Percentiles rank a stretch among this genome's conserved stretches.
Conservation (phyloP, 2,113 vertebrate species). For the Macquaria ambigua region DNA sequence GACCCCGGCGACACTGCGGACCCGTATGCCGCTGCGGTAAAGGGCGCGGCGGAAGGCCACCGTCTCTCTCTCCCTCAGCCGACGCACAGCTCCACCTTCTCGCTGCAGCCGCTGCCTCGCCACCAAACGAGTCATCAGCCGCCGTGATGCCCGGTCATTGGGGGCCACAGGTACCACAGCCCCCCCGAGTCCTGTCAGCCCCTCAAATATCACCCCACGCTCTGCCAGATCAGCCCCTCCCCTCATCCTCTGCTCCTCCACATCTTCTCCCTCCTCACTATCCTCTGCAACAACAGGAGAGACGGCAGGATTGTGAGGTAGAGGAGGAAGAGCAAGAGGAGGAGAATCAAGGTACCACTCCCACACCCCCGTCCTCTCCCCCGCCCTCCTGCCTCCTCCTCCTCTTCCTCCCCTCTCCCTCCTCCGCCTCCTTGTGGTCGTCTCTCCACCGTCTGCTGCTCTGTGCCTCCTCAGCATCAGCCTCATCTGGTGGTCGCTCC, state of each 20-base stretch:
- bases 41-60: conserved; percentile 69
- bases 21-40: conserved; percentile 81
- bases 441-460: not conserved
- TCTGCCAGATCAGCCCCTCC: conserved; percentile 76
- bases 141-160: conserved; percentile 38
- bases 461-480: conserved; percentile 68
- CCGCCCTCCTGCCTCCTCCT: not conserved
- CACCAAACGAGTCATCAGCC: conserved; percentile 52
- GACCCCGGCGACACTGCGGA: conserved; percentile 78
- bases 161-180: not conserved
- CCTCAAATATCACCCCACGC: conserved; percentile 86
- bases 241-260: conserved; percentile 66
- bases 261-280: conserved; percentile 22
- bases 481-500: conserved; percentile 70
- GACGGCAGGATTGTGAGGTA: not conserved
- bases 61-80: conserved; percentile 64
- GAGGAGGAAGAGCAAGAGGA: conserved; percentile 18
- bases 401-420: conserved; percentile 29
- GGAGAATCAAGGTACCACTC: conserved; percentile 66
- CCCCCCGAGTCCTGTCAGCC: conserved; percentile 51
- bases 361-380: conserved; percentile 39
- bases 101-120: conserved; percentile 63
- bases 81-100: conserved; percentile 41
- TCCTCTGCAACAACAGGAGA: conserved; percentile 2
- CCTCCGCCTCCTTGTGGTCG: conserved; percentile 13